Base-by-base conservation (phyloP, 2,113 vertebrate genomes). In the Corapipo altera region DNA sequence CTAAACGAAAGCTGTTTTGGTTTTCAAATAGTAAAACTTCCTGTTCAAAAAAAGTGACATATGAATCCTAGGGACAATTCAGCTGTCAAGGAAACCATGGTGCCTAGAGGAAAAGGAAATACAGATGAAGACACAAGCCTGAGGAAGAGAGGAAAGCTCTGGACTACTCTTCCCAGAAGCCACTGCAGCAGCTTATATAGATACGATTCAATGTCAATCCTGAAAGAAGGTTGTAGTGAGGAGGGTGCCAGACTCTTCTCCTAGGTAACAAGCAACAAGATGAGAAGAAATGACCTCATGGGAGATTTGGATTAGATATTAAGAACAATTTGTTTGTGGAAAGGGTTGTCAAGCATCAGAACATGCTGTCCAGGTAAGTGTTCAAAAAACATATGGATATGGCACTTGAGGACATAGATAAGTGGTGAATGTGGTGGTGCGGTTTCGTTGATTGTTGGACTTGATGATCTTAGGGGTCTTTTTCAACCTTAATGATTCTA, bases 161-260 rank as follows among this genome's bases (percentile, higher is more conserved):
- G 1, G 43, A 74, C 33, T 78, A 15, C 18, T 43, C 7, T 58
- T 70, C 49, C 8, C 22, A 11, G 26, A 13, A 74, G 18, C 19
- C 26, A 78, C n/a, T 19, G 33, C 0, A 2, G 15, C 27, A 74
- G 8, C 20, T 39, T 78, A 49, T 22, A 30, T 3, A 27, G 11
- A 57, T 12, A 26, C 3, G 24, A 78, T 37, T 67, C 24, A 44
- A 15, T 54, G 24, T 1, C 22, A 52, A 54, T 14, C n/a, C 15
- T 48, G 24, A 55, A 55, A 55, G 17, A 22, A 76, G 11, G 20
- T 12, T 76, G 30, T 41, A 32, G 30, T 70, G 55, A 41, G 58
- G 5, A 15, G 17, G 6, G 26, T 41, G 9, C 26, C 0, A 0
- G 4, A 22, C 17, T 55, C 55, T 35, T 62, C 21, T 76, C n/a